Evolutionary conservation across 2,113 vertebrate genomes (phyloP), one percentile per base, ranked within the genome.

Genomic region (Boleophthalmus pectinirostris): DNA sequence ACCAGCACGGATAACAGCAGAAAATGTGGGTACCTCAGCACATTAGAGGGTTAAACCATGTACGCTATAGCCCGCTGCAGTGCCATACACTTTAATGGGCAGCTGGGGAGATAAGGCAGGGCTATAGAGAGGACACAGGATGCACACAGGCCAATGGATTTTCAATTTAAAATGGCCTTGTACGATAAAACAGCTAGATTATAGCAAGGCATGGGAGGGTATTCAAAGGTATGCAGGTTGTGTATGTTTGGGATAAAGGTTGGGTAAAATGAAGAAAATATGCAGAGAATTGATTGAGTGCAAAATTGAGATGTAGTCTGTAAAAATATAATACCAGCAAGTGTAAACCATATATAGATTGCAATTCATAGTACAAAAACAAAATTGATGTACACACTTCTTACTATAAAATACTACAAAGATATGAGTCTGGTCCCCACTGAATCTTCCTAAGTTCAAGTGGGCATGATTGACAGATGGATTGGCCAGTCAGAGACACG

Each of bases 1-100:
- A 86, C 81, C 80, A 92, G 88, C 77, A 81, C 84, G 82, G 80
- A 77, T 69, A 90, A 82, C 87, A 54, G 82, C 78, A 51, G 70
- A 43, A 80, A 89, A 93, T 88, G 77, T 82, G 75, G 81, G 79
- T 78, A 85, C 82, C 89, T 92, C 92, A 91, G 92, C 91, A 90
- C 77, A 85, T 87, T 84, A 82, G 12, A 66, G 69, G 72, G 74
- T 64, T 23, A 49, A 47, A 67, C 60, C 75, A 75, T 82, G 78
- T 74, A 8, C 67, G 74, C 65, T 43, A 64, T 51, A 70, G 61
- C 49, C 49, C 46, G 45, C 69, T 63, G 74, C 72, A 72, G 56
- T 74, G 70, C 61, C 56, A 77, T 70, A 65, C 77, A 69, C 20
- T 81, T 84, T 85, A 74, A 77, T 21, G 29, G 69, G 73, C 18